These are phyloP conservation scores for Cyclophora punctaria DNA, from an alignment of 2,888 invertebrate species.

Conservation along the genomic window DNA sequence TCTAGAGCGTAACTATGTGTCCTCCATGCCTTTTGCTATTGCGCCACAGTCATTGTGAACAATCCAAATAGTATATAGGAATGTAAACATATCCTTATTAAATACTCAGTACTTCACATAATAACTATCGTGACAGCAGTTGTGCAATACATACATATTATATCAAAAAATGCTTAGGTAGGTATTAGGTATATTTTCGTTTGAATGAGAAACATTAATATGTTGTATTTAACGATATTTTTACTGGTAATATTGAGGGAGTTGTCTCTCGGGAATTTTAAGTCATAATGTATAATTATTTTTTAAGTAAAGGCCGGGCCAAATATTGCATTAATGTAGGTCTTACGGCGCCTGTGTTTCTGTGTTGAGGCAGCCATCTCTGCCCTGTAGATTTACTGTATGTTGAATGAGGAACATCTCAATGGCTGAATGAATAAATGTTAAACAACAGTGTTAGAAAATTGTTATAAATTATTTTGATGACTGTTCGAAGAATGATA, in stretches of 20 bases:
- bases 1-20: slow-evolving; percentile 36
- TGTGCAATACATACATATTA: slow-evolving; percentile 62
- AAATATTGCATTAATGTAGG: slow-evolving; percentile 72
- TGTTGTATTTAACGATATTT: slow-evolving; percentile 73
- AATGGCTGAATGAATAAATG: slow-evolving; percentile 72
- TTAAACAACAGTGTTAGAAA: slow-evolving; percentile 75
- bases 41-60: slow-evolving; percentile 52
- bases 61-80: slow-evolving; percentile 66
- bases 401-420: slow-evolving; percentile 60
- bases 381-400: slow-evolving; percentile 56
- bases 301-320: slow-evolving; percentile 73
- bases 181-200: slow-evolving; percentile 69
- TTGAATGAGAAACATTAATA: slow-evolving; percentile 60
- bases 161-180: slow-evolving; percentile 63
- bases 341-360: slow-evolving; percentile 59
- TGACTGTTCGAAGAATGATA: slow-evolving; percentile 74
- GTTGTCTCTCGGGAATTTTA: slow-evolving; percentile 49
- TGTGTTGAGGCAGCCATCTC: slow-evolving; percentile 49
- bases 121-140: slow-evolving; percentile 60
- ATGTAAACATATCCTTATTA: slow-evolving; percentile 70
- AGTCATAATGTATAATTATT: slow-evolving; percentile 72
- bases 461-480: slow-evolving; percentile 78
- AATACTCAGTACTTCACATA: slow-evolving; percentile 70
- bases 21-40: slow-evolving; percentile 54
- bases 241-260: slow-evolving; percentile 53